Conservation (phyloP, 2,113 vertebrate genomes). For the Corapipo altera region DNA sequence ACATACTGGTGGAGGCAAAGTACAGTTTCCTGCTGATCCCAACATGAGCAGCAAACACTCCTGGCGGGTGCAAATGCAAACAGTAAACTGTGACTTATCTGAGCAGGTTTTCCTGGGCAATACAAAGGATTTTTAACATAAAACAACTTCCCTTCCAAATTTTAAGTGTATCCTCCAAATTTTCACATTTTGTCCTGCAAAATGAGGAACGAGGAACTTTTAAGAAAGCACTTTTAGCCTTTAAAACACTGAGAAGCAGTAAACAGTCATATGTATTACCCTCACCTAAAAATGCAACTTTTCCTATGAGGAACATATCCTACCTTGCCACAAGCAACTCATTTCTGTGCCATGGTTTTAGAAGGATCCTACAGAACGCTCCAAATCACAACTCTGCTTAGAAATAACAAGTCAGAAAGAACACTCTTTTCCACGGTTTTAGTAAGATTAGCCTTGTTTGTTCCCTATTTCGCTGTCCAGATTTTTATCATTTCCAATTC, state of each 20-base stretch:
- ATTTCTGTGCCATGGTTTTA: background rate
- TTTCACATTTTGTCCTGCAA: background rate
- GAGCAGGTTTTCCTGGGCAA: background rate
- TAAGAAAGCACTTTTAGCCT: background rate
- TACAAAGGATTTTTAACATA: background rate
- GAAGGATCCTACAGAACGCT: background rate
- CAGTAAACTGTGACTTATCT: accelerated
- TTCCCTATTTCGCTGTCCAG: background rate
- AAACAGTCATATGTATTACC: background rate
- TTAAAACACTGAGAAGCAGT: background rate
- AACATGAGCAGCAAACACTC: background rate
- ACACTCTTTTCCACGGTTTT: background rate
- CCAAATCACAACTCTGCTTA: background rate
- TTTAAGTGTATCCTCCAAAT: background rate
- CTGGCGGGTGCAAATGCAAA: background rate
- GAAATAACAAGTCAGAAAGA: background rate
- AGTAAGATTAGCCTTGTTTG: background rate
- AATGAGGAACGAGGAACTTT: background rate
- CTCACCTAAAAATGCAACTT: background rate
- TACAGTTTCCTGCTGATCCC: background rate
- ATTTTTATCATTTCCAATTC: background rate
- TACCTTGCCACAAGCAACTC: accelerated
- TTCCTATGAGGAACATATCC: background rate
- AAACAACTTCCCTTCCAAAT: background rate
- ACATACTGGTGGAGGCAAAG: background rate